These are phyloP conservation scores for Bruchidius siliquastri DNA, from an alignment of 2,888 invertebrate species.

Conservation along the genomic window DNA sequence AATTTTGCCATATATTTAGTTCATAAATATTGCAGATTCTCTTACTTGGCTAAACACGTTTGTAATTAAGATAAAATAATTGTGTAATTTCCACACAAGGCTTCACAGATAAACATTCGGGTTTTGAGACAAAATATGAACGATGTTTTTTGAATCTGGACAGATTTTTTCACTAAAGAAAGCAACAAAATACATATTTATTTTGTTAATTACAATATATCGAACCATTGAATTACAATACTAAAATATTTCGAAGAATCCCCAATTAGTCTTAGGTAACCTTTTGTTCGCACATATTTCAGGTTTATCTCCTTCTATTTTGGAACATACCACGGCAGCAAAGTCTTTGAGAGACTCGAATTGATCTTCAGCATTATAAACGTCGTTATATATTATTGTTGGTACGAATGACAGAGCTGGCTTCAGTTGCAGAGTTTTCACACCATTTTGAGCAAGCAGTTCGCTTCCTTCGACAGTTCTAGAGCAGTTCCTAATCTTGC, in stretches of 20 bases:
- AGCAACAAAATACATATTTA: background rate
- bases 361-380: slow-evolving; percentile 20
- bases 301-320: slow-evolving; percentile 17
- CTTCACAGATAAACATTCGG: too few species aligned
- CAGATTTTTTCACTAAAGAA: too few species aligned
- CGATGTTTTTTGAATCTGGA: too few species aligned
- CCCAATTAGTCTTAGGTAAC: slow-evolving; percentile 6
- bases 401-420: slow-evolving; percentile 44
- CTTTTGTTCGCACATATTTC: slow-evolving; percentile 15
- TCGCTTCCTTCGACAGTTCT: slow-evolving; percentile 13
- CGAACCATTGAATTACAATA: background rate
- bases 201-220: background rate
- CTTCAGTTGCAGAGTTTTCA: slow-evolving; percentile 28
- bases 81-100: too few species aligned
- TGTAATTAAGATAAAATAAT: too few species aligned
- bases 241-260: slow-evolving; percentile 1
- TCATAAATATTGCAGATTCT: too few species aligned
- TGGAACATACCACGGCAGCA: slow-evolving; percentile 23
- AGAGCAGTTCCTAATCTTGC: slow-evolving; percentile 11
- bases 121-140: too few species aligned
- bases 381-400: slow-evolving; percentile 44
- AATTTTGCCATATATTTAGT: too few species aligned
- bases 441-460: slow-evolving; percentile 16
- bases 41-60: too few species aligned
- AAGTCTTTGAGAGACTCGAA: slow-evolving; percentile 25